phyloP scores from a whole-genome alignment of 2,113 vertebrate species.

The Engraulis encrasicolus region DNA sequence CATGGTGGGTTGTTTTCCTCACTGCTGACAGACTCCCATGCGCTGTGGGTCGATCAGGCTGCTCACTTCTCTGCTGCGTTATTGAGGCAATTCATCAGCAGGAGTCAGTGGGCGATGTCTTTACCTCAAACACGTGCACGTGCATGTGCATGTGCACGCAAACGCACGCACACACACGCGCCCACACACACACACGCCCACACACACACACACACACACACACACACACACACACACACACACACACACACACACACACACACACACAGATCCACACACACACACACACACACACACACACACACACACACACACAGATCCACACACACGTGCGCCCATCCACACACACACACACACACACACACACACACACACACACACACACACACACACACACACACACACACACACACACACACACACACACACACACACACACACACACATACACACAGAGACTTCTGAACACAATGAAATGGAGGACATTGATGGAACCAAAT shows the following conservation, averaged over 20 bases:
- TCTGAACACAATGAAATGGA: constrained; percentile 3
- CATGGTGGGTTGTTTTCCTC: neutral
- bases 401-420: neutral
- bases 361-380: neutral
- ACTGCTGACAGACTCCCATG: neutral
- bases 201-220: neutral
- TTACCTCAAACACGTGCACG: neutral
- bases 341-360: neutral
- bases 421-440: constrained; percentile 1
- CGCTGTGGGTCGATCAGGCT: neutral
- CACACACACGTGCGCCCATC: neutral
- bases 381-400: neutral
- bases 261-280: too few relatives aligned
- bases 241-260: neutral
- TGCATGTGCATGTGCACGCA: neutral
- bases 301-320: too few relatives aligned
- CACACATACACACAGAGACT: neutral
- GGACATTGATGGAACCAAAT: neutral
- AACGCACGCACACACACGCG: neutral
- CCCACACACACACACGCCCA: neutral
- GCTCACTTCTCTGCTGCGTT: neutral
- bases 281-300: neutral
- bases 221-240: constrained; percentile 1
- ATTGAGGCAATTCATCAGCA: neutral
- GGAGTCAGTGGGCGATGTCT: neutral